Evolutionary conservation across 2,113 vertebrate species (phyloP), one percentile per base, ranked within the genome.

Genomic region (Panthera uncia): DNA sequence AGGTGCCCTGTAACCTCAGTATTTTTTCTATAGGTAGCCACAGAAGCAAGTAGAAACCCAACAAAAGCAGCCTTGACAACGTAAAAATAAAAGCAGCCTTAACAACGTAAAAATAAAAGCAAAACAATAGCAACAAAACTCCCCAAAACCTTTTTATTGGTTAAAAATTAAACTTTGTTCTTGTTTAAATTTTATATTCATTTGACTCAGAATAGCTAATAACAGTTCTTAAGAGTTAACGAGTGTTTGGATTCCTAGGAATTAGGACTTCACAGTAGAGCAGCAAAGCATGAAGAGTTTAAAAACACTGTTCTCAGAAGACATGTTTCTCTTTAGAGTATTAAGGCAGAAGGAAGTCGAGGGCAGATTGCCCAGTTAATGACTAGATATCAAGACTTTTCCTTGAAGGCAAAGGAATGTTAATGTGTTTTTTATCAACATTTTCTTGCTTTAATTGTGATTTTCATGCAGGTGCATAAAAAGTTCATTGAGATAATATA

Each of bases 381-480:
- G 94, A 90, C 50, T 97, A 71, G 36, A 87, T 92, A 36, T 45
- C 41, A 97, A 61, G 71, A 88, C 38, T 52, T 71, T 95, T 48
- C n/a, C 48, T 88, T 92, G 38, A 89, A 95, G 1, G 9, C 55
- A 48, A 92, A 57, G 0, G 36, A 27, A 91, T 52, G 45, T 83
- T 84, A 93, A 68, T 89, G 89, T 90, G 19, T 91, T 85, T 14
- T 90, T 97, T 95, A 89, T 97, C 11, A 85, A 21, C 38, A 27
- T 82, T 74, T 90, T 76, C 5, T 73, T 85, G 7, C 48, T 91
- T 93, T 96, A 76, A 80, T 96, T 86, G 63, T 90, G 68, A 73
- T 89, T 66, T 73, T 79, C 38, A n/a, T 85, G 73, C 52, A 78
- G 41, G 61, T 95, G 18, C 27, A 48, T 69, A 63, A 45, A 78